phyloP scores from a whole-genome alignment of 2,797 vertebrate species.

The Delichon dasypus region DNA sequence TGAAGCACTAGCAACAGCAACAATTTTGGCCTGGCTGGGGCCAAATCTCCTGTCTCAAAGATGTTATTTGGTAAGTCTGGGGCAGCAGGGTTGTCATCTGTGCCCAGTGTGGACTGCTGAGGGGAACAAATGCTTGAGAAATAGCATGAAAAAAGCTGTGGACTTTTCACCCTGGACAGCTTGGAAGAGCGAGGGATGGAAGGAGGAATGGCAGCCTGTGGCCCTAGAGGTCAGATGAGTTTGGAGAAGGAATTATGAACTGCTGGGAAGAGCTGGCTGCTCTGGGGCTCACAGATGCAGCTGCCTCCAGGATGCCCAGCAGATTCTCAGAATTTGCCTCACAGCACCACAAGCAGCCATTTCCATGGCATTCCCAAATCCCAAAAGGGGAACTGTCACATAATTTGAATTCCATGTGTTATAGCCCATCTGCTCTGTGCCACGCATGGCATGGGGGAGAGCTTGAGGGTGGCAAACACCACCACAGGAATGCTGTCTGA shows the following conservation, averaged over 20 bases:
- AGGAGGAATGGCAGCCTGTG: background rate
- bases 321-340: background rate
- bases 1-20: background rate
- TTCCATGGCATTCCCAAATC: background rate
- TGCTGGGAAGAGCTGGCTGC: background rate
- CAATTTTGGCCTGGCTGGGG: background rate
- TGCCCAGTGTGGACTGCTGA: background rate
- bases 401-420: background rate
- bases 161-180: background rate
- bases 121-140: background rate
- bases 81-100: background rate
- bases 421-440: background rate
- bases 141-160: background rate
- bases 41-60: background rate
- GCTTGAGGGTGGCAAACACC: background rate
- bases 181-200: background rate
- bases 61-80: background rate
- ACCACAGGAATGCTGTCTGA: background rate
- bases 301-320: background rate
- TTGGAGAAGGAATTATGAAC: background rate
- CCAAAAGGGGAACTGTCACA: background rate
- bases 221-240: background rate
- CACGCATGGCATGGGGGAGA: background rate
- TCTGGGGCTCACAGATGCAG: background rate
- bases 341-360: fast-evolving